Percentiles rank a stretch among this genome's conserved stretches.
Evolutionary conservation across 2,113 vertebrate genomes (phyloP).

Genomic region (Nerophis ophidion): DNA sequence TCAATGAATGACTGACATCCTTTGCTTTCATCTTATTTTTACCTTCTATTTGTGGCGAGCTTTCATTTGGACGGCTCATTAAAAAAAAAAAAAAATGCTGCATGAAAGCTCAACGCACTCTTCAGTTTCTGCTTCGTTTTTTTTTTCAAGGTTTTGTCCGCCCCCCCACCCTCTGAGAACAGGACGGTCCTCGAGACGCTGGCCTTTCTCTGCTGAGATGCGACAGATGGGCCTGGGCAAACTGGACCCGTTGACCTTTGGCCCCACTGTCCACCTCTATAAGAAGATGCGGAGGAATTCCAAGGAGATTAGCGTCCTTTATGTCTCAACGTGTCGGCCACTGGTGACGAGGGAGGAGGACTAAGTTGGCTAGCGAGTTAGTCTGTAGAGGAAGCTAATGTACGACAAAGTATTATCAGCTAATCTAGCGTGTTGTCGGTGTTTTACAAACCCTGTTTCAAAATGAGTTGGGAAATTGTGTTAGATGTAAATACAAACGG

Average conservation of each 20-base stretch:
- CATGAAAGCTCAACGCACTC: neutral
- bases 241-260: slow-evolving; percentile 70
- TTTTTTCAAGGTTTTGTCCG: no score
- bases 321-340: slow-evolving; percentile 25
- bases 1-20: slow-evolving; percentile 58
- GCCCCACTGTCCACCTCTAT: slow-evolving; percentile 68
- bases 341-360: no score
- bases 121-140: no score
- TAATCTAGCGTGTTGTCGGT: no score
- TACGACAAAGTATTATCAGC: no score
- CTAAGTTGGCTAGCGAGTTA: slow-evolving; percentile 25
- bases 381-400: neutral
- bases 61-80: slow-evolving; percentile 17
- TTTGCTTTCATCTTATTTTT: slow-evolving; percentile 15
- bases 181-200: slow-evolving; percentile 61
- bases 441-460: no score
- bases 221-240: slow-evolving; percentile 73
- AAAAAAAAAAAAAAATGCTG: slow-evolving; percentile 11
- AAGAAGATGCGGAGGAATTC: slow-evolving; percentile 63
- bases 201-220: slow-evolving; percentile 66
- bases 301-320: slow-evolving; percentile 71
- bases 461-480: no score
- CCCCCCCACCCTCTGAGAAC: slow-evolving; percentile 43
- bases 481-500: no score
- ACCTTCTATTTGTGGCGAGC: slow-evolving; percentile 2